These are phyloP conservation scores for Anguilla japonica DNA, from an alignment of 2,113 vertebrate genomes.

Conservation along the genomic window DNA sequence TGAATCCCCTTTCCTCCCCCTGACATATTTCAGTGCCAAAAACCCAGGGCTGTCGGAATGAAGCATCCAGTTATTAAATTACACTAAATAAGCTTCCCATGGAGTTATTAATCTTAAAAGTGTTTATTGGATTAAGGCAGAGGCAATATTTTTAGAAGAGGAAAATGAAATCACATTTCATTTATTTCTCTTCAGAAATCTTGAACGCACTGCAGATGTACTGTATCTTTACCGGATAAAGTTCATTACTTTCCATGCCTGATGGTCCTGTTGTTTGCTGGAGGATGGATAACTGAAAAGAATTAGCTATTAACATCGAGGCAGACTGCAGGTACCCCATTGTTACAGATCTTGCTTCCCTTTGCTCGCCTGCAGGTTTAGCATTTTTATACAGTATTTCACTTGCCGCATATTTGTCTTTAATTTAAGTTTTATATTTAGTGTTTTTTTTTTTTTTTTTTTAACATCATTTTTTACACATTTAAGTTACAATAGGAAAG, in stretches of 20 bases:
- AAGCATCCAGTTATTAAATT: constrained; percentile 28
- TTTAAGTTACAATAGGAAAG: no score
- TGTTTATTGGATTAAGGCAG: constrained; percentile 28
- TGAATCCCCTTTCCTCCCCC: constrained; percentile 13
- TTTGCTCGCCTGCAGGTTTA: no score
- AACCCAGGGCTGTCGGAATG: constrained; percentile 28
- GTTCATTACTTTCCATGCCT: not conserved
- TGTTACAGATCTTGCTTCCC: no score
- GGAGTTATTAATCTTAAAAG: constrained; percentile 31
- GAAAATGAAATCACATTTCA: constrained; percentile 20
- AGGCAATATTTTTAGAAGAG: constrained; percentile 27
- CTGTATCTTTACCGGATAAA: not conserved
- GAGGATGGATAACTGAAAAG: no score
- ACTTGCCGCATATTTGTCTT: no score
- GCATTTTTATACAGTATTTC: no score
- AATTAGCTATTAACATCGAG: no score
- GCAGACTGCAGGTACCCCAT: no score
- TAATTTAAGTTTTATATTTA: no score
- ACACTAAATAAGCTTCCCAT: constrained; percentile 23
- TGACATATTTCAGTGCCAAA: constrained; percentile 16
- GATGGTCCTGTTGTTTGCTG: not conserved
- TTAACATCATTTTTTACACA: no score
- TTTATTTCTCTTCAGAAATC: not conserved
- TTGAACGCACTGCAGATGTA: not conserved
- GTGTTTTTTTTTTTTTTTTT: no score